A percentile compares a stretch with the other conserved stretches of the same genome.
Conservation (phyloP, 2,113 vertebrate species). For the Anarhynchus alexandrinus region DNA sequence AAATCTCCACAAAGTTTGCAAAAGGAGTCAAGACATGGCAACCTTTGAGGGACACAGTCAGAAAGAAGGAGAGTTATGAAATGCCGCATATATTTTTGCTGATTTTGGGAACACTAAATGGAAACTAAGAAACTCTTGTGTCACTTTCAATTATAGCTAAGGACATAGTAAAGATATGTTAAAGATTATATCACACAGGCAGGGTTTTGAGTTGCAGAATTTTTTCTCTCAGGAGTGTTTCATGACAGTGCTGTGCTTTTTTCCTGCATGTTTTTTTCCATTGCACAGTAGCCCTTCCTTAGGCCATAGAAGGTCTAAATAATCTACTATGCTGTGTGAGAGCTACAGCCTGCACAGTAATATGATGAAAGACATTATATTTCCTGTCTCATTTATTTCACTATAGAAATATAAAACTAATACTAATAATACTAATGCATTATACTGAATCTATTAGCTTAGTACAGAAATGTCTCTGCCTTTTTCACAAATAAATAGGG, state of each 20-base stretch:
- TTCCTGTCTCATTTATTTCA: neutral
- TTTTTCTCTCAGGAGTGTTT: neutral
- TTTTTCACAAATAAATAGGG: constrained; percentile 75
- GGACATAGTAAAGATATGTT: neutral
- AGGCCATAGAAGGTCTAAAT: neutral
- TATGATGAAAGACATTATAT: neutral
- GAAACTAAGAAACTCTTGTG: neutral
- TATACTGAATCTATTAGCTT: neutral
- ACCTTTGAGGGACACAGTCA: neutral
- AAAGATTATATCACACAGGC: neutral
- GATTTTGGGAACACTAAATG: neutral
- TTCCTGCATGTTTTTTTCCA: neutral
- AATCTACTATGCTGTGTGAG: neutral
- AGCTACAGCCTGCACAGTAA: neutral
- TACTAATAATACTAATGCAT: neutral
- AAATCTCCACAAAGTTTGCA: neutral
- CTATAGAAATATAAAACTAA: neutral
- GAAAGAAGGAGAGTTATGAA: neutral
- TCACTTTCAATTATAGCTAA: neutral
- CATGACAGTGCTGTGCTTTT: neutral
- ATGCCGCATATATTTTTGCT: neutral
- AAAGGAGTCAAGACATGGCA: neutral
- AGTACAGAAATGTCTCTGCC: neutral
- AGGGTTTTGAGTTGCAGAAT: neutral
- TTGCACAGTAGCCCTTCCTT: neutral